Evolutionary conservation across 2,888 invertebrate genomes (phyloP).

Genomic region (Julus scanicus): DNA sequence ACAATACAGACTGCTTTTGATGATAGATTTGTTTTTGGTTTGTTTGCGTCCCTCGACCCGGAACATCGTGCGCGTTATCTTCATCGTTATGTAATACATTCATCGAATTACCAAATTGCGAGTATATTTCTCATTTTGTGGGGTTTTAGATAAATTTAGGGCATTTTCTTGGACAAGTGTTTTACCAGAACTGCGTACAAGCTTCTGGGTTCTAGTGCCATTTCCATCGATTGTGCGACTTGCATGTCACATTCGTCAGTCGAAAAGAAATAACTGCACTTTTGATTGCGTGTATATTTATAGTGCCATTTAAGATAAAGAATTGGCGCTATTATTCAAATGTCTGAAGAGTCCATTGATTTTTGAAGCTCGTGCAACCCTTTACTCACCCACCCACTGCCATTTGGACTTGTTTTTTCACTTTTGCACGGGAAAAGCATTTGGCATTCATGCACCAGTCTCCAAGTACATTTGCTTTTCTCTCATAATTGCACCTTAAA

Average conservation of each 20-base stretch:
- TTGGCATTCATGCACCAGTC: not conserved
- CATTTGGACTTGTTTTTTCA: not conserved
- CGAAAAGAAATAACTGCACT: not conserved
- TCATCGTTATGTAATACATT: not conserved
- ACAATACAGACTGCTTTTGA: too few relatives aligned
- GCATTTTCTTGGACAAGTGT: slow-evolving; percentile 1
- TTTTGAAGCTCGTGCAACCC: not conserved
- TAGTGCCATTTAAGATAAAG: slow-evolving; percentile 24
- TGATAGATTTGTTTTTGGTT: not conserved
- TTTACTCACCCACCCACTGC: not conserved
- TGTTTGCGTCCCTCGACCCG: not conserved
- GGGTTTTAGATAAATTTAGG: not conserved
- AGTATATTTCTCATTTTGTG: not conserved
- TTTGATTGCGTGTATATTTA: not conserved
- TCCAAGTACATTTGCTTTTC: not conserved
- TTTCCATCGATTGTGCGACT: not conserved
- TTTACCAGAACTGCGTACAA: not conserved
- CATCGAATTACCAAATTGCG: not conserved
- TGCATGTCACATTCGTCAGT: not conserved
- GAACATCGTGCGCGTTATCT: not conserved
- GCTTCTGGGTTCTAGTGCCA: not conserved
- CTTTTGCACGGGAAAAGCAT: not conserved
- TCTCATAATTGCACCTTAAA: not conserved
- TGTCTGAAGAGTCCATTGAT: slow-evolving; percentile 18
- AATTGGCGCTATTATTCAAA: slow-evolving; percentile 7